phyloP scores from a whole-genome alignment of 2,797 vertebrate species.

The Helicolenus hilgendorfi region DNA sequence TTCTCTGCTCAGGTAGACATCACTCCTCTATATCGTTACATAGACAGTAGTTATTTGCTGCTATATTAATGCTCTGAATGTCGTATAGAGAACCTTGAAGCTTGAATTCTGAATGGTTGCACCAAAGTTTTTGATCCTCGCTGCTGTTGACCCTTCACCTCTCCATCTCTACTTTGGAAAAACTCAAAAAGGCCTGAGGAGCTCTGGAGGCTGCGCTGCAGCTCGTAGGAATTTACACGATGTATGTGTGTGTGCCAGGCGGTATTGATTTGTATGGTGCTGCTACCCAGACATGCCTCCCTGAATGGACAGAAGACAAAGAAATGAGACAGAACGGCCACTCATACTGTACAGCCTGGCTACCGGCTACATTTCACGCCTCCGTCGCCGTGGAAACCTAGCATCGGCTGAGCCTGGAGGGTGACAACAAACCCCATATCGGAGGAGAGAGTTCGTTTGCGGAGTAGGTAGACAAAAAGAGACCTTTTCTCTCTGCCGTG shows the following conservation, averaged over 20 bases:
- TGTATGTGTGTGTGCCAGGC: slow-evolving; percentile 38
- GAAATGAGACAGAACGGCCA: slow-evolving; percentile 54
- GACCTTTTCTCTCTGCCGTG: slow-evolving; percentile 40
- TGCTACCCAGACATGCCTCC: slow-evolving; percentile 46
- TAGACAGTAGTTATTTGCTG: not conserved
- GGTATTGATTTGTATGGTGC: slow-evolving; percentile 68
- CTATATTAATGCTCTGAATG: not conserved
- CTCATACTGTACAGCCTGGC: slow-evolving; percentile 58
- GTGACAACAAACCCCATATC: slow-evolving; percentile 55
- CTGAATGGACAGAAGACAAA: slow-evolving; percentile 71
- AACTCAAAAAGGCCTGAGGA: slow-evolving; percentile 38
- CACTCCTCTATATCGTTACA: not conserved
- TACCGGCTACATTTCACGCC: slow-evolving; percentile 56
- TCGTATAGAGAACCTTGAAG: not conserved
- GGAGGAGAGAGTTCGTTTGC: slow-evolving; percentile 51
- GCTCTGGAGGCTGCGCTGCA: slow-evolving; percentile 18
- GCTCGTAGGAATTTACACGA: slow-evolving; percentile 43
- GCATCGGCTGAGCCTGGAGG: slow-evolving; percentile 70
- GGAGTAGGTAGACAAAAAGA: slow-evolving; percentile 61
- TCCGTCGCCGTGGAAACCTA: slow-evolving; percentile 82
- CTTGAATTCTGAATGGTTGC: slow-evolving; percentile 20
- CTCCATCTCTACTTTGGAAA: slow-evolving; percentile 30
- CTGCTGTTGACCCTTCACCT: slow-evolving; percentile 51
- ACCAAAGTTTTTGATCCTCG: slow-evolving; percentile 5
- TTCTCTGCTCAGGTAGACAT: not conserved